These are phyloP conservation scores for Diplosoma virens DNA, from an alignment of 23 tunicate species.

Conservation along the genomic window DNA sequence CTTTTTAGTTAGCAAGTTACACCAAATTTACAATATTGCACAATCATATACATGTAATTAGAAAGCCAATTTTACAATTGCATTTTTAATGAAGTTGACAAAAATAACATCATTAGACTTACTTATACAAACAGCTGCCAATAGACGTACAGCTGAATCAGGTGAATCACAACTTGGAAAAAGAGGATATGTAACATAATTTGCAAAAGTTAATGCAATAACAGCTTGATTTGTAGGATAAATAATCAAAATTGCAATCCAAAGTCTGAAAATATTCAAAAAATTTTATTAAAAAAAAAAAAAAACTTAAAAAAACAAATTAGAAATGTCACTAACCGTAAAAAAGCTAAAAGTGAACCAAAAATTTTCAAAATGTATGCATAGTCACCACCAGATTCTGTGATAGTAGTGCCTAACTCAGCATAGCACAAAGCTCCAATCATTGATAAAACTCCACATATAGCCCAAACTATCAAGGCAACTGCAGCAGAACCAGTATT, in stretches of 20 bases:
- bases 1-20: no score
- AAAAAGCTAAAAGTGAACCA: conserved; percentile 88
- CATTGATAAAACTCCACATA: conserved; percentile 85
- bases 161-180: conserved; percentile 84
- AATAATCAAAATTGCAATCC: conserved; percentile 92
- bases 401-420: conserved; percentile 87
- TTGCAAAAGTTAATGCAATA: conserved; percentile 87
- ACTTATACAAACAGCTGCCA: conserved; percentile 92
- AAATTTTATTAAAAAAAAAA: background rate
- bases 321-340: conserved; percentile 51
- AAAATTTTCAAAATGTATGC: conserved; percentile 92
- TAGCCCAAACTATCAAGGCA: conserved; percentile 94
- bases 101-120: background rate
- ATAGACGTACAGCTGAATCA: conserved; percentile 60
- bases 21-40: no score
- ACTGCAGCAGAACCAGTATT: conserved; percentile 84
- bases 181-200: conserved; percentile 76
- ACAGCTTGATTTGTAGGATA: conserved; percentile 97
- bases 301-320: background rate
- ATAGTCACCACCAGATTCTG: conserved; percentile 92
- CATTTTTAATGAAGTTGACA: no score
- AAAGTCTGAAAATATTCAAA: conserved; percentile 47
- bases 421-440: conserved; percentile 96
- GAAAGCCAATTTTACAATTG: no score
- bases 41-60: no score